Base-by-base conservation (phyloP, 2,113 vertebrate genomes). In the Formicarius rufipectus region DNA sequence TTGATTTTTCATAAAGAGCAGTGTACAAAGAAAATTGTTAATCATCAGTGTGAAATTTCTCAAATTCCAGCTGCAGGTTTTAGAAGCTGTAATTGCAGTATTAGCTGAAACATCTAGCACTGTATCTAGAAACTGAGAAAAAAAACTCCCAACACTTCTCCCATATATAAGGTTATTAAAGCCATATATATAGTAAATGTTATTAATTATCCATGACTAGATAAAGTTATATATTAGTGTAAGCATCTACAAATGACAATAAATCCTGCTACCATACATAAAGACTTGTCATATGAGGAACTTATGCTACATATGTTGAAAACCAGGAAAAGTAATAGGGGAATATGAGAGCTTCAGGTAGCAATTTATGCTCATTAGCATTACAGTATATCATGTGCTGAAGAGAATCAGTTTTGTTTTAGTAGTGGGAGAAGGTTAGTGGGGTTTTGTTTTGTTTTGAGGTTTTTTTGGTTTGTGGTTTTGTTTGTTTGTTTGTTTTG, bases 381-480 rank as follows among this genome's bases (percentile, higher is more conserved):
- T 66, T 77, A 31, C 42, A 50, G 17, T 23, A 4, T 47, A 49
- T 42, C 25, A 8, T 3, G 3, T 24, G 5, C 31, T 74, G 30
- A 90, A 67, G 37, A 50, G 35, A n/a, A 16, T n/a, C 15, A 14
- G 7, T 37, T 73, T 74, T 66, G 1, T 3, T 50, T 69, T 62
- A 22, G 31, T n/a, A 81, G 59, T 30, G 7, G 10, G 8, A 19
- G 16, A 7, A 16, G 7, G 16, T 37, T 24, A 14, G 21, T 2
- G n/a, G 13, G 5, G 1, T 24, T 28, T 3, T 4, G 1, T 5
- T 44, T 23, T 11, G 3, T 10, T 63, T 72, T 40, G 28, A 42
- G 15, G 23, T 84, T 24, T n/a, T 45, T 18, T 18, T 9, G 21
- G n/a, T n/a, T n/a, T n/a, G n/a, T n/a, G n/a, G n/a, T n/a, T n/a